Evolutionary conservation across 2,113 vertebrate species (phyloP).

Genomic region (Sinocyclocheilus grahami): DNA sequence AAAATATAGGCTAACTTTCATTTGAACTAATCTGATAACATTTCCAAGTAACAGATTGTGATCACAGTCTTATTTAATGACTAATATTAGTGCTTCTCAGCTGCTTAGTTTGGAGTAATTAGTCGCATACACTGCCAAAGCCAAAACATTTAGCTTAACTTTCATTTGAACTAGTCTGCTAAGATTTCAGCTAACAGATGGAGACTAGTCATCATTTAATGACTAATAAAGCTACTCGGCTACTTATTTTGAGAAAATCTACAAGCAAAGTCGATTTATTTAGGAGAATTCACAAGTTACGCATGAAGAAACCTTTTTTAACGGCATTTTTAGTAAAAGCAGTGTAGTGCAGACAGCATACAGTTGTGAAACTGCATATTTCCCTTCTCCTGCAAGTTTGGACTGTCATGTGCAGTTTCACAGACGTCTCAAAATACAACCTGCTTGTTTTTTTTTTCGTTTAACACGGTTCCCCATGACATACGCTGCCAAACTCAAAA

Average conservation of each 20-base stretch:
- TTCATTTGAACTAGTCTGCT: neutral
- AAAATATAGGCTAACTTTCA: neutral
- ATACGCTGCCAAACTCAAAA: slow-evolving; percentile 70
- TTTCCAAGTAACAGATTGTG: neutral
- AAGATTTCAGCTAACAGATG: neutral
- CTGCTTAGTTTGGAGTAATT: neutral
- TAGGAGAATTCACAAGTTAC: neutral
- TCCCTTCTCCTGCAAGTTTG: neutral
- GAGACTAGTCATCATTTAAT: neutral
- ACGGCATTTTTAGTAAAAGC: too few species aligned
- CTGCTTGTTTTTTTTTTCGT: slow-evolving; percentile 62
- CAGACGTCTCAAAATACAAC: slow-evolving; percentile 70
- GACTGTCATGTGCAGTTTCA: neutral
- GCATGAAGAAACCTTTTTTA: neutral
- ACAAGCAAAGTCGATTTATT: neutral
- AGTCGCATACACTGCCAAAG: slow-evolving; percentile 80
- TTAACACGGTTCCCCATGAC: slow-evolving; percentile 82
- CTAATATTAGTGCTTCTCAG: neutral
- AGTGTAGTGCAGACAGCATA: neutral
- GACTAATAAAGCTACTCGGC: neutral
- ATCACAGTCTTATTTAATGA: neutral
- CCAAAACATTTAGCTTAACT: neutral
- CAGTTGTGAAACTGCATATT: neutral
- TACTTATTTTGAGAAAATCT: neutral
- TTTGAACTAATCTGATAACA: neutral